These are phyloP conservation scores for Penelope pileata DNA, from an alignment of 2,113 vertebrate species.

Conservation along the genomic window DNA sequence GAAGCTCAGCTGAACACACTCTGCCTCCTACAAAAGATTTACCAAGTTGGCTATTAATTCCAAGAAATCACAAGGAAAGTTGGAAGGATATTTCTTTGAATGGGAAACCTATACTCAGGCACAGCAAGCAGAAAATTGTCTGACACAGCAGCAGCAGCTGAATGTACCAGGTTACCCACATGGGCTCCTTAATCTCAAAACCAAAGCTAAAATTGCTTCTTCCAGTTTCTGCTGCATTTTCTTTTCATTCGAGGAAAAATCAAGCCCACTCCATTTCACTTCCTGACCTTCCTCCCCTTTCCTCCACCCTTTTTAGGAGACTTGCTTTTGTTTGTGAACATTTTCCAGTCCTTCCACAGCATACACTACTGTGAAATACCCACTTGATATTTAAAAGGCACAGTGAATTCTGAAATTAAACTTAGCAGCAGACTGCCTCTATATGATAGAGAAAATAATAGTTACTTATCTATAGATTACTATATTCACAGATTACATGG, in stretches of 20 bases:
- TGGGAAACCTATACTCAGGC: constrained; percentile 2
- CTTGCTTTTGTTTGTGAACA: neutral
- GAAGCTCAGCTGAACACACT: neutral
- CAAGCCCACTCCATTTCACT: neutral
- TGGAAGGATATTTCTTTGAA: neutral
- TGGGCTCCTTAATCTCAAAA: neutral
- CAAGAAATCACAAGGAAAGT: neutral
- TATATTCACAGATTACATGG: neutral
- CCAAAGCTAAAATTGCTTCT: constrained; percentile 11
- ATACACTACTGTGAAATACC: neutral
- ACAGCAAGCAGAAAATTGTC: constrained; percentile 32
- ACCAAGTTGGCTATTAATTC: neutral
- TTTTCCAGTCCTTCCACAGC: neutral
- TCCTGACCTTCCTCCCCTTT: neutral
- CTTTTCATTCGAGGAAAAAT: neutral
- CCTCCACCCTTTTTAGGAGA: neutral
- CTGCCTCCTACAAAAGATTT: neutral
- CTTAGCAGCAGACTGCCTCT: neutral
- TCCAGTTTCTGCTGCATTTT: neutral
- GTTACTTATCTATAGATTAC: neutral
- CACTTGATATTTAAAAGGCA: neutral
- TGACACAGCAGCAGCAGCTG: constrained; percentile 13
- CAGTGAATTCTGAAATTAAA: constrained; percentile 13
- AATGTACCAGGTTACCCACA: neutral
- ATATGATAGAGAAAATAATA: neutral